Evolutionary conservation across 2,888 invertebrate genomes (phyloP).

Genomic region (Eulithis prunata): DNA sequence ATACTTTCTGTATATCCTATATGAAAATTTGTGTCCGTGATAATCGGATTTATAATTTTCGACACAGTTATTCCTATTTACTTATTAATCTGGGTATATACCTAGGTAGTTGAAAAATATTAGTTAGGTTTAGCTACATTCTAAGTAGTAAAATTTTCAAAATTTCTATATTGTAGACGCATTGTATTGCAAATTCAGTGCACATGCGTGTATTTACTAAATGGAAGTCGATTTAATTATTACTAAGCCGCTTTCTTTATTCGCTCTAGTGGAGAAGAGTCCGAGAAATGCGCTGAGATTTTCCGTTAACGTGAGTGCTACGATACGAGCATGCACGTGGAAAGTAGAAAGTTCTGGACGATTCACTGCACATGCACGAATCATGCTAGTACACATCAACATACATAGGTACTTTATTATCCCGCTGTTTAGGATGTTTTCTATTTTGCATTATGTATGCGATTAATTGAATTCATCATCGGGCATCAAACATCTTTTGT

Average conservation of each 20-base stretch:
- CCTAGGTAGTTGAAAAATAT: too few species aligned
- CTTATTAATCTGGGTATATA: too few species aligned
- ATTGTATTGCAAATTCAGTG: constrained; percentile 17
- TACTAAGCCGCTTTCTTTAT: constrained; percentile 72
- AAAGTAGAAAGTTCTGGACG: constrained; percentile 82
- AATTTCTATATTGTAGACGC: neutral
- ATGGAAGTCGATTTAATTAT: constrained; percentile 57
- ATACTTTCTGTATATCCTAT: too few species aligned
- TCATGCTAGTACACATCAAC: constrained; percentile 57
- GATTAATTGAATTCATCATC: constrained; percentile 34
- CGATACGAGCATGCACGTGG: constrained; percentile 69
- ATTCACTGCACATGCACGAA: constrained; percentile 76
- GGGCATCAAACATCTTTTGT: neutral
- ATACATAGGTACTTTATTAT: constrained; percentile 33
- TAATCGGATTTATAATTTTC: too few species aligned
- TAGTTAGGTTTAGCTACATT: too few species aligned
- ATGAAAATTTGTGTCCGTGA: too few species aligned
- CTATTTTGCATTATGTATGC: constrained; percentile 53
- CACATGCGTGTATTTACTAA: constrained; percentile 40
- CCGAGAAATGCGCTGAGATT: constrained; percentile 77
- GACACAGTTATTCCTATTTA: too few species aligned
- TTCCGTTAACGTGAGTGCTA: constrained; percentile 76
- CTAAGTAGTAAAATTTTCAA: neutral
- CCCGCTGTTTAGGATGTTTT: constrained; percentile 54
- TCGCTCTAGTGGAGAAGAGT: constrained; percentile 76